Conservation (phyloP, 2,888 invertebrate genomes). For the Latheticus oryzae region DNA sequence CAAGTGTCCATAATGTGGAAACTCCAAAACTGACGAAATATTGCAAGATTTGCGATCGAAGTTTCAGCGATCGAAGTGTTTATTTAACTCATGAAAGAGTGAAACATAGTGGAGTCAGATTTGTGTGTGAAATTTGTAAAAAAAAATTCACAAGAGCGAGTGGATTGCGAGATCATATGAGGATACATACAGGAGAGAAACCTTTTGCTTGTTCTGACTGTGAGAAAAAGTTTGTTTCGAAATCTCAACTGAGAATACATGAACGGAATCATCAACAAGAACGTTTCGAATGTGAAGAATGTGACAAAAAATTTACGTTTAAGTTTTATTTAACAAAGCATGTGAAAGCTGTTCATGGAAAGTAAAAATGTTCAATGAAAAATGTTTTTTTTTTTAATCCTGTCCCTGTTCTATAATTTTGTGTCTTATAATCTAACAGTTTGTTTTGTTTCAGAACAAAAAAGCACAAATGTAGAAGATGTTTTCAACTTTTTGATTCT, state of each 20-base stretch:
- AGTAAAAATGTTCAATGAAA: conserved; percentile 66
- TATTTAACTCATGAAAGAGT: no score
- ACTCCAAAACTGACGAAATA: not conserved
- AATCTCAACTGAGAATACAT: not conserved
- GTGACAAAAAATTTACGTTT: no score
- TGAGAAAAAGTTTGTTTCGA: not conserved
- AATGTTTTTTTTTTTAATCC: no score
- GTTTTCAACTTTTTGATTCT: no score
- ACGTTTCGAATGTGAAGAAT: no score
- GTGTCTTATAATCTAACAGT: no score
- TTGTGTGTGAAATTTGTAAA: conserved; percentile 9
- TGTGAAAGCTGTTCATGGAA: no score
- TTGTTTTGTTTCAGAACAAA: no score
- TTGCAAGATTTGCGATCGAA: conserved; percentile 11
- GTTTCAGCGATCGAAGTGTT: not conserved
- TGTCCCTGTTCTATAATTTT: no score
- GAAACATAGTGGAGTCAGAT: not conserved
- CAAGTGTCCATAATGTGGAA: conserved; percentile 6
- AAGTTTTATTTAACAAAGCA: no score
- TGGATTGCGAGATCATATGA: conserved; percentile 13
- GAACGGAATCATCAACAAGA: no score
- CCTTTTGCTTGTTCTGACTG: conserved; percentile 1
- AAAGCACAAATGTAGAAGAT: no score
- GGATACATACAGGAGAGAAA: conserved; percentile 13
- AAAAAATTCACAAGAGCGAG: conserved; percentile 3